Evolutionary conservation across 2,113 vertebrate species (phyloP), one percentile per base, ranked within the genome.

Genomic region (Cryptotis parvus): DNA sequence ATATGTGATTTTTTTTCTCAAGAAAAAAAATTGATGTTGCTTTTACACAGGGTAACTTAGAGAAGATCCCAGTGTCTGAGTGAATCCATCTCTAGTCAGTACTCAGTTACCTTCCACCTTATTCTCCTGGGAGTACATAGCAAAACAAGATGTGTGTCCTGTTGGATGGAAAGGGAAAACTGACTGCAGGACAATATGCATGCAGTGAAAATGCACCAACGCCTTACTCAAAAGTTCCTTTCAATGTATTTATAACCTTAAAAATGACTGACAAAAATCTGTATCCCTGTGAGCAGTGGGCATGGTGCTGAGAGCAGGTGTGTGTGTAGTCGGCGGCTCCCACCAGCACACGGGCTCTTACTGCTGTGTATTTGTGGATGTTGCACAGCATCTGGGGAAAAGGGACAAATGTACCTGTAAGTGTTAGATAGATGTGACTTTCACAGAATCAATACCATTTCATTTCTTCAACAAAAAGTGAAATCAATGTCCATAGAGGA

Each of bases 391-490:
- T 61, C 33, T 78, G 55, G 39, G 65, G 65, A 87, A 84, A 75
- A n/a, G 63, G 33, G 5, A 6, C 29, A 45, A 24, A 22, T 73
- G 68, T 16, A 49, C 6, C 18, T 83, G 43, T 81, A 22, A 84
- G 84, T 63, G 61, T 85, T 93, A 87, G 83, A 89, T 69, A 20
- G 55, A 58, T 58, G 15, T 37, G 83, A 83, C 63, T 93, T 58
- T 61, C 85, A 73, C 37, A 77, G 37, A 87, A 41, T 84, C 87
- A 29, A 16, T n/a, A n/a, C n/a, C n/a, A n/a, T n/a, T n/a, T n/a
- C n/a, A n/a, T n/a, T n/a, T n/a, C n/a, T n/a, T n/a, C n/a, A n/a
- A n/a, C n/a, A n/a, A n/a, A n/a, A n/a, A n/a, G n/a, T n/a, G n/a
- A n/a, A n/a, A n/a, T n/a, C n/a, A n/a, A n/a, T n/a, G n/a, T n/a